A percentile compares a stretch with the other conserved stretches of the same genome.
phyloP scores from a whole-genome alignment of 2,797 vertebrate species.

The Gadopsis bispinosus region DNA sequence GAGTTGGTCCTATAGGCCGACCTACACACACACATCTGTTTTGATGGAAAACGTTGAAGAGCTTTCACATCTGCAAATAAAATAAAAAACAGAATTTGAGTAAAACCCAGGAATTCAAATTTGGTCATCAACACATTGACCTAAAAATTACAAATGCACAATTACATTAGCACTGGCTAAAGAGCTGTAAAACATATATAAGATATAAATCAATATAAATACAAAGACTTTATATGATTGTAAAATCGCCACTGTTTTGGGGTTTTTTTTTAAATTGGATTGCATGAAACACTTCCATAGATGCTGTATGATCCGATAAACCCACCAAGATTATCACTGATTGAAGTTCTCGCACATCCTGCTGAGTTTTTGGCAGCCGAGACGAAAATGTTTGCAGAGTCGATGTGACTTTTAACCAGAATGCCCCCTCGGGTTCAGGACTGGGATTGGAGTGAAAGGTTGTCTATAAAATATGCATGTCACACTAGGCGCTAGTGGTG shows the following conservation, averaged over 20 bases:
- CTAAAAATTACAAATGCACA: not conserved
- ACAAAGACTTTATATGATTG: not conserved
- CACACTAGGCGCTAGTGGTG: slow-evolving; percentile 57
- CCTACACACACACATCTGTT: slow-evolving; percentile 18
- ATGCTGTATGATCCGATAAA: slow-evolving; percentile 39
- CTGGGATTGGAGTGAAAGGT: slow-evolving; percentile 81
- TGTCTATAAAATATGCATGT: slow-evolving; percentile 85
- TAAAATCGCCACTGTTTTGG: not conserved
- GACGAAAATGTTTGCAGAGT: slow-evolving; percentile 79
- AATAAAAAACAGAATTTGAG: not conserved
- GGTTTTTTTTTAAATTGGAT: not conserved
- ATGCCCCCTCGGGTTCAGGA: slow-evolving; percentile 67
- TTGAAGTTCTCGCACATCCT: slow-evolving; percentile 55
- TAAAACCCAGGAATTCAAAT: not conserved
- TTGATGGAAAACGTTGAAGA: not conserved
- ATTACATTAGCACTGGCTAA: not conserved
- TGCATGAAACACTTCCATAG: slow-evolving; percentile 10
- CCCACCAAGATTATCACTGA: slow-evolving; percentile 42
- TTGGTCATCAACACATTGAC: not conserved
- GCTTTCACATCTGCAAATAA: not conserved
- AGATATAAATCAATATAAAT: not conserved
- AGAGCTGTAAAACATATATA: too few relatives aligned
- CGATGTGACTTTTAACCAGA: slow-evolving; percentile 81
- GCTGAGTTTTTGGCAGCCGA: slow-evolving; percentile 68
- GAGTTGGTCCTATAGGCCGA: not conserved